A percentile compares a stretch with the other conserved stretches of the same genome.
phyloP scores from a whole-genome alignment of 2,113 vertebrate genomes.

The Sterrhoptilus dennistouni region DNA sequence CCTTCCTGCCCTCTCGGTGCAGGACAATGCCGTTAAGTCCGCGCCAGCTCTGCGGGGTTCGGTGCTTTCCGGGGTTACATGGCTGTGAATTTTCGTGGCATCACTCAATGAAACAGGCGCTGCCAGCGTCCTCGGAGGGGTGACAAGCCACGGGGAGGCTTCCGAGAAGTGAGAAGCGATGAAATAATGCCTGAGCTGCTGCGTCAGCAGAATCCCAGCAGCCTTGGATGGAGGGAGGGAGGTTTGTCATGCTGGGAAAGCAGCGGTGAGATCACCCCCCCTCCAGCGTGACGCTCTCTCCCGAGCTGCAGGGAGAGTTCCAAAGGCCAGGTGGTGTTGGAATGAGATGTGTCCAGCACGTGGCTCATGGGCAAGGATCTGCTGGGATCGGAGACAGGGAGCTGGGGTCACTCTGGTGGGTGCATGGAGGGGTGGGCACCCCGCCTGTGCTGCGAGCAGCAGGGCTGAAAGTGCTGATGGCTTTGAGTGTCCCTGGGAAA shows the following conservation, averaged over 20 bases:
- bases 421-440: accelerated
- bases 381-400: accelerated
- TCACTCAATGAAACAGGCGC: not conserved
- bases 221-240: not conserved
- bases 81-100: not conserved
- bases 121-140: slow-evolving; percentile 13
- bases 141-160: not conserved
- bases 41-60: not conserved
- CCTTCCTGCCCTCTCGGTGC: not conserved
- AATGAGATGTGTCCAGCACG: not conserved
- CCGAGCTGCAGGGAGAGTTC: not conserved
- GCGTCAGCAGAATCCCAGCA: not conserved
- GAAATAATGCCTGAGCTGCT: not conserved
- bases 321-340: accelerated
- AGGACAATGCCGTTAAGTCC: accelerated
- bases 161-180: not conserved
- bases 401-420: accelerated
- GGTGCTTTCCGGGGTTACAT: not conserved
- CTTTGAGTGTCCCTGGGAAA: accelerated
- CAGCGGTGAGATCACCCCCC: not conserved
- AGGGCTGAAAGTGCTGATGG: not conserved
- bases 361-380: not conserved
- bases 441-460: accelerated
- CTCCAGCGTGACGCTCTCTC: accelerated
- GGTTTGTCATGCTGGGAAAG: not conserved